phyloP scores from a whole-genome alignment of 2,888 invertebrate species.

The Callyntrura sp. region DNA sequence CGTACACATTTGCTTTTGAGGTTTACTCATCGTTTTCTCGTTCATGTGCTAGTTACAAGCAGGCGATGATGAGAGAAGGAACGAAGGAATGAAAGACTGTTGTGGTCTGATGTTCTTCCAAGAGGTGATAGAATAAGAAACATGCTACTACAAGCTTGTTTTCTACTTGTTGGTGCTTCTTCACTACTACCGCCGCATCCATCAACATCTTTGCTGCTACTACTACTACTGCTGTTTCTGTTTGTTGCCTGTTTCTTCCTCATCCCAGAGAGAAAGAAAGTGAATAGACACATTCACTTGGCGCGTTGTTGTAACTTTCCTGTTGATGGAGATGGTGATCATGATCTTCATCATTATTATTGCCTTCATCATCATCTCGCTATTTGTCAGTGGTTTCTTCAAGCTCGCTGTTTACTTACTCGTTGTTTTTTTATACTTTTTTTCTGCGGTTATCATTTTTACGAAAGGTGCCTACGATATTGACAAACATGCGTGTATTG shows the following conservation, averaged over 20 bases:
- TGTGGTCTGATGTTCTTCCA: no score
- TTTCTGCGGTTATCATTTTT: slow-evolving; percentile 54
- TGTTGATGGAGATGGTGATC: slow-evolving; percentile 45
- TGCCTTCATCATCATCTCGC: slow-evolving; percentile 72
- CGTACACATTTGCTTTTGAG: slow-evolving; percentile 33
- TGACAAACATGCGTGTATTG: no score
- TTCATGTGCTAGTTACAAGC: slow-evolving; percentile 31
- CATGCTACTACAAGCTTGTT: slow-evolving; percentile 61
- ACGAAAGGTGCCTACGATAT: background rate
- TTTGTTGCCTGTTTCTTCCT: slow-evolving; percentile 21
- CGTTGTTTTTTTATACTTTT: slow-evolving; percentile 58
- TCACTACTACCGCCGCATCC: background rate
- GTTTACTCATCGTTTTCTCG: slow-evolving; percentile 56
- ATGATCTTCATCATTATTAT: slow-evolving; percentile 62
- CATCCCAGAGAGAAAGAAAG: background rate
- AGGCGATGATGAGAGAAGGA: background rate
- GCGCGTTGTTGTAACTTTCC: slow-evolving; percentile 5
- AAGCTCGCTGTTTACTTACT: slow-evolving; percentile 55
- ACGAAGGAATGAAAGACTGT: background rate
- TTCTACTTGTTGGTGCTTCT: slow-evolving; percentile 36
- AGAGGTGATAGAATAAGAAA: no score
- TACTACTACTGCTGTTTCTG: background rate
- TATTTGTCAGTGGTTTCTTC: slow-evolving; percentile 75
- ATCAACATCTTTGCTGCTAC: background rate
- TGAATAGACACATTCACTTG: slow-evolving; percentile 22